Base-by-base conservation (phyloP, 2,888 invertebrate genomes). In the Pasiphila rectangulata region DNA sequence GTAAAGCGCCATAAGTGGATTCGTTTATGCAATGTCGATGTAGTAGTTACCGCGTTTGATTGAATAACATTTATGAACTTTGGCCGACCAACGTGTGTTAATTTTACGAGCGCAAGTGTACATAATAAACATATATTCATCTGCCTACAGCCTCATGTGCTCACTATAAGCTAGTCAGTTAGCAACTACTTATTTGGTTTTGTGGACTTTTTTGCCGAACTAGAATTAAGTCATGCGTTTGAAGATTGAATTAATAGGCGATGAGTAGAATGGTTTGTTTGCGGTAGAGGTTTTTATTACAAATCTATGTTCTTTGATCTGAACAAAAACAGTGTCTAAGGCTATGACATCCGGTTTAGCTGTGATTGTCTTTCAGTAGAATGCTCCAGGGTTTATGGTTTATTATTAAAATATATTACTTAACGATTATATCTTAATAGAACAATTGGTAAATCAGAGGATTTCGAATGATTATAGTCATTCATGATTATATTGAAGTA, bases 221-320 rank as follows among this genome's bases (percentile, higher is more conserved):
- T 58, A 54, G 57, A 64, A 69, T 68, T 70, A 72, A 72, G 70
- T 69, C 62, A 63, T 61, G 64, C 56, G 57, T 59, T 36, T 32
- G 19, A 44, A 17, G 25, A 32, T 39, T 24, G 30, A 44, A 42
- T 49, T 20, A 45, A 38, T 10, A 50, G 41, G 36, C 49, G 13
- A 16, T 35, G 37, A 32, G 5, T 10, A 19, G 16, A 17, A 32
- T 32, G 2, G 32, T 17, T 17, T 9, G 10, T n/a, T 30, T 13
- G 0, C 9, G n/a, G 9, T 9, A 32, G 2, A 32, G 10, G 9
- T 5, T 32, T 32, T 19, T 19, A 6, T 15, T 10, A 10, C 4
- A 4, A n/a, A n/a, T 9, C 16, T 30, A 29, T 4, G 16, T n/a
- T 3, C 16, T 1, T 29, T 15, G 7, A 4, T 4, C 16, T n/a